Percentiles rank a stretch among this genome's conserved stretches.
These are phyloP conservation scores for Acronicta psi DNA, from an alignment of 2,888 invertebrate species.

Conservation along the genomic window DNA sequence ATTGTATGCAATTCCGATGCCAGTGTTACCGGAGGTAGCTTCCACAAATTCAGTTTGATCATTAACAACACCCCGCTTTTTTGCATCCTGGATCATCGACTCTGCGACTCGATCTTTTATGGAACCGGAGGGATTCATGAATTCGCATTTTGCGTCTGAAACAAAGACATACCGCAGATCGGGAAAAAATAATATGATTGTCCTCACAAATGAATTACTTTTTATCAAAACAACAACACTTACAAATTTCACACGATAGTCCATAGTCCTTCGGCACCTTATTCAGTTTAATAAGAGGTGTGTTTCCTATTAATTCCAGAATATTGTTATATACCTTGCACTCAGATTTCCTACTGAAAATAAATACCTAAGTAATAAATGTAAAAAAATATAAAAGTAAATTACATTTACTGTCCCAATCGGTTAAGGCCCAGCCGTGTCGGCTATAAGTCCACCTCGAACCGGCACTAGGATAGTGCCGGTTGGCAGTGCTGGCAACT, in stretches of 20 bases:
- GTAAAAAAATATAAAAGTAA: too few species aligned
- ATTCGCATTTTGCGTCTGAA: constrained; percentile 98
- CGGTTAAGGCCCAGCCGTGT: too few species aligned
- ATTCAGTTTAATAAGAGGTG: constrained; percentile 93
- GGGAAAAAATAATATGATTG: too few species aligned
- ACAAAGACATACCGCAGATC: not conserved
- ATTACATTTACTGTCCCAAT: too few species aligned
- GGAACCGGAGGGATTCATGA: constrained; percentile 97
- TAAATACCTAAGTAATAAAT: not conserved
- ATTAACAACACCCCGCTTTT: constrained; percentile 93
- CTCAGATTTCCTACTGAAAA: constrained; percentile 31
- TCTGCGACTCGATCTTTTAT: constrained; percentile 96
- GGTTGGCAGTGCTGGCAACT: too few species aligned
- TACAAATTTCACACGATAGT: constrained; percentile 94
- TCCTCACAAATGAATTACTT: too few species aligned
- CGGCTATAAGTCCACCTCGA: too few species aligned
- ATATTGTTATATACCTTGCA: constrained; percentile 51
- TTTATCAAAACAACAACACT: constrained; percentile 73
- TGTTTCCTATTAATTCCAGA: constrained; percentile 92
- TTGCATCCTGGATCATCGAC: constrained; percentile 97
- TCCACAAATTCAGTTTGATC: constrained; percentile 96
- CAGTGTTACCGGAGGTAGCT: constrained; percentile 95
- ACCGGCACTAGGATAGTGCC: too few species aligned
- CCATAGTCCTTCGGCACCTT: constrained; percentile 92
- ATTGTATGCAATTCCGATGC: constrained; percentile 97